Evolutionary conservation across 2,113 vertebrate species (phyloP), one percentile per base, ranked within the genome.

Genomic region (Stigmatopora argus): DNA sequence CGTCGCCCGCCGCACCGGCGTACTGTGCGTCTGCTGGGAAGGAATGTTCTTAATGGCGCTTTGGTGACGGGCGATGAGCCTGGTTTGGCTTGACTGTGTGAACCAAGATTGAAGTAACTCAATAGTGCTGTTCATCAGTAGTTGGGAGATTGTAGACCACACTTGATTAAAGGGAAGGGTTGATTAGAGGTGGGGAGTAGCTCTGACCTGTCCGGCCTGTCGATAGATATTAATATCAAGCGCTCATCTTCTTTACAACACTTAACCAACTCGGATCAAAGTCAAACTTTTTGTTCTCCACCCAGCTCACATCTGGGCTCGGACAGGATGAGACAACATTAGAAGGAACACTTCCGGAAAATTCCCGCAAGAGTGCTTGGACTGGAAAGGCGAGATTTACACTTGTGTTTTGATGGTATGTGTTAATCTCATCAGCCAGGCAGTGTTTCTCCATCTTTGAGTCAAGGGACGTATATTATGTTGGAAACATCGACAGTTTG

Each of bases 151-250:
- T 64, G 70, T 63, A 75, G 72, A 75, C 78, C 62, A 4, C 75
- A 83, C 86, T 76, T 90, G 90, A 91, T 90, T 90, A 91, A 90
- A 91, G 89, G 78, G 77, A 77, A 62, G 67, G 78, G 73, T 82
- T 90, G 90, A 91, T 90, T 90, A 84, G 81, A 85, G 80, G 82
- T 85, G 88, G 88, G 80, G 84, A 88, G 83, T 85, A 82, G 78
- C 75, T 21, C 47, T 72, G 78, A 76, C 70, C 83, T 73, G 71
- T 73, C 78, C 68, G 65, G 78, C 77, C 82, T 89, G 89, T 89
- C 89, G 86, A 88, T 90, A 87, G 77, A 62, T 66, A 74, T 90
- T 87, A 89, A 68, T 71, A 68, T 90, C 86, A 86, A 58, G 21
- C 66, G 57, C 67, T 62, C 34, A 10, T 26, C 34, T 48, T 49